Evolutionary conservation across 1,140 invertebrate species (phyloP), one percentile per base, ranked within the genome.

Genomic region (Euschistus heros): DNA sequence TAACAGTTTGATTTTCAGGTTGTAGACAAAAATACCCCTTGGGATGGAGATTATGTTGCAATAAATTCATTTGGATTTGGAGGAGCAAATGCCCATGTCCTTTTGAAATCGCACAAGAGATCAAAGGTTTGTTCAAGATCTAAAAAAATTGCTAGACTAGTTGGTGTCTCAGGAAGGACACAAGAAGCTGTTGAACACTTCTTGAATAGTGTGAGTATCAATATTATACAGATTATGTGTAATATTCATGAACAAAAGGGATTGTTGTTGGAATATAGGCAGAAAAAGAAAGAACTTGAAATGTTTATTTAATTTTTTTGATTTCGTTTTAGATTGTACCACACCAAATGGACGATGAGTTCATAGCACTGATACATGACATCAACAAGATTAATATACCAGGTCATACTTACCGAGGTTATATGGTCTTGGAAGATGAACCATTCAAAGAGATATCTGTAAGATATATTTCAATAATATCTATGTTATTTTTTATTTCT

Each of bases 61-160:
- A 73, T 98, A 1, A 98, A 97, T 76, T 97, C 92, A 2, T 98
- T 98, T 76, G 96, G 96, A 20, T 98, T 98, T 78, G 96, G 96
- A 64, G 96, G 96, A 57, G 91, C 94, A 22, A 98, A 98, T 78
- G 93, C 90, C 15, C 95, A 98, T 75, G 76, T 93, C 0, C 78
- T 98, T 61, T 76, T 98, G 0, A 84, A 86, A 71, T 87, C 87
- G 0, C 88, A 90, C 73, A 81, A 83, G 0, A 88, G 88, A 72
- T 80, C 82, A 22, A 87, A 88, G 73, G 13, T 17, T 10, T 76
- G 79, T 0, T 73, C 80, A 26, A 20, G 8, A 2, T 47, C 22
- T 20, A 44, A 54, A n/a, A 76, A 78, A 47, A 75, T 76, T 5
- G 88, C 87, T 3, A 82, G 90, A 66, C 77, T 97, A 8, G 80